These are phyloP conservation scores for Cephalotes varians DNA, from an alignment of 2,888 invertebrate genomes.

Conservation along the genomic window DNA sequence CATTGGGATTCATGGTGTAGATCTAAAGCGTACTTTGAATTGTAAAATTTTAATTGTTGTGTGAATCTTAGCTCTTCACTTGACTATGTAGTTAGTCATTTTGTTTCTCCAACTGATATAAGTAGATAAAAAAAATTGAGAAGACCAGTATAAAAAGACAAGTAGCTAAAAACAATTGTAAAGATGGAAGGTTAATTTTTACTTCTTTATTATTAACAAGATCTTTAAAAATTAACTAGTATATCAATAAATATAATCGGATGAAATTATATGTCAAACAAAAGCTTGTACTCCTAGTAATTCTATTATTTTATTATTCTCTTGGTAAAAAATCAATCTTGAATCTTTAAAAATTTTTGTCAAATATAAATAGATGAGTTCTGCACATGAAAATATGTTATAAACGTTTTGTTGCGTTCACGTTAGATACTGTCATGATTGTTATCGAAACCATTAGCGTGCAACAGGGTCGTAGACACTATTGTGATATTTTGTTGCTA, in stretches of 20 bases:
- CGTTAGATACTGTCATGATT: slow-evolving; percentile 8
- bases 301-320: neutral
- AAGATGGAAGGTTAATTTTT: neutral
- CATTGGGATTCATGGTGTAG: neutral
- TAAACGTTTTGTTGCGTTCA: slow-evolving; percentile 36
- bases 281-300: neutral
- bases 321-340: neutral
- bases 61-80: neutral
- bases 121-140: neutral
- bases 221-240: neutral
- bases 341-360: neutral
- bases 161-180: neutral
- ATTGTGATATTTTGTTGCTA: slow-evolving; percentile 17
- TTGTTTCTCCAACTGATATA: neutral
- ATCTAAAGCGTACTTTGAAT: neutral
- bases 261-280: neutral
- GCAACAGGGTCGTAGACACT: slow-evolving; percentile 46
- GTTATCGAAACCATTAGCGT: slow-evolving; percentile 50
- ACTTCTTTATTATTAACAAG: neutral
- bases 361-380: neutral
- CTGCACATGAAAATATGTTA: neutral
- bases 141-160: neutral
- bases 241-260: neutral
- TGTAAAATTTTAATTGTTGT: neutral
- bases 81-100: neutral